phyloP scores from a whole-genome alignment of 2,888 invertebrate genomes.

The Cheilosia scutellata region DNA sequence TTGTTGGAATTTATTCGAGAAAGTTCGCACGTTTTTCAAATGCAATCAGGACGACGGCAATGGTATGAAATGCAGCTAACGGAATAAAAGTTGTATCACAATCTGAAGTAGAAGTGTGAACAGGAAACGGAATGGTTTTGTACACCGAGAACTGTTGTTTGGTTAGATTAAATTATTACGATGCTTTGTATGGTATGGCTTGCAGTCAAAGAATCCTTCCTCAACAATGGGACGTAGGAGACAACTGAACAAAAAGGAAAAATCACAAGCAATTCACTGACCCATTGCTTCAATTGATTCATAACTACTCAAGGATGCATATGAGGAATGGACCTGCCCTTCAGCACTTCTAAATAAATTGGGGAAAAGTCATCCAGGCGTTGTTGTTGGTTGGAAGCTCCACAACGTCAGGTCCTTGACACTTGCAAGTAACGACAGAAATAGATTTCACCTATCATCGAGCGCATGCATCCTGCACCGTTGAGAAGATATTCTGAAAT shows the following conservation, averaged over 20 bases:
- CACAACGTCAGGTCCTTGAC: slow-evolving; percentile 8
- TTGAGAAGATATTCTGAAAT: background rate
- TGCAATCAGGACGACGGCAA: slow-evolving; percentile 48
- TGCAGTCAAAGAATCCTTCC: background rate
- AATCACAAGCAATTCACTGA: background rate
- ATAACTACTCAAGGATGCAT: too few relatives aligned
- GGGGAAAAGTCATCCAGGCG: background rate
- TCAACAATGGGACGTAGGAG: too few relatives aligned
- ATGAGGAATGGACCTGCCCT: too few relatives aligned
- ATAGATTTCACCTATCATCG: slow-evolving; percentile 1
- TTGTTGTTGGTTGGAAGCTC: too few relatives aligned
- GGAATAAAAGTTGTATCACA: slow-evolving; percentile 22
- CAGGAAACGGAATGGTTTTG: slow-evolving; percentile 1
- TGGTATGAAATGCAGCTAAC: slow-evolving; percentile 9
- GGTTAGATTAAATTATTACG: slow-evolving; percentile 21
- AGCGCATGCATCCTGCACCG: background rate
- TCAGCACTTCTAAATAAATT: background rate
- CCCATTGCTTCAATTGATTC: too few relatives aligned
- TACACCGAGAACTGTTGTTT: background rate
- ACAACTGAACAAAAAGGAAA: too few relatives aligned
- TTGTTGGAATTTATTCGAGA: slow-evolving; percentile 64
- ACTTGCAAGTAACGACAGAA: slow-evolving; percentile 18
- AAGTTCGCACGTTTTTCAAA: slow-evolving; percentile 56
- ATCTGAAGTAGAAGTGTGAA: slow-evolving; percentile 24
- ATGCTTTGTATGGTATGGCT: slow-evolving; percentile 7